Conservation (phyloP, 2,797 vertebrate species). For the Takifugu ocellatus region DNA sequence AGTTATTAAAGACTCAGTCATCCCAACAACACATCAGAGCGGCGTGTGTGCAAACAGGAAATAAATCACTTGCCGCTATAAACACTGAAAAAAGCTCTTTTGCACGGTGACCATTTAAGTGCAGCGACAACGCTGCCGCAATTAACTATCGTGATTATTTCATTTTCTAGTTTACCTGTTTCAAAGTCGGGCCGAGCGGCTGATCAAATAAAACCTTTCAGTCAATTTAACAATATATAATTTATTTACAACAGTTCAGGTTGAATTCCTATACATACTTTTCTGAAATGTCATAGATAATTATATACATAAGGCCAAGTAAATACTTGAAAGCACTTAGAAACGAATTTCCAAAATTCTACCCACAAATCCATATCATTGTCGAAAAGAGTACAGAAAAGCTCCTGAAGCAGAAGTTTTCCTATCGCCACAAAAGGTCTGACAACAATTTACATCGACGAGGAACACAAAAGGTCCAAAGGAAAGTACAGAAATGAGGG, state of each 20-base stretch:
- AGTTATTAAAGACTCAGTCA: too few species aligned
- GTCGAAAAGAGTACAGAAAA: conserved; percentile 84
- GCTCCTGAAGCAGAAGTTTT: conserved; percentile 72
- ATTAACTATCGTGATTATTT: too few species aligned
- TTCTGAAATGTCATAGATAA: conserved; percentile 86
- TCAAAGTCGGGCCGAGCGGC: too few species aligned
- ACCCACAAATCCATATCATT: conserved; percentile 87
- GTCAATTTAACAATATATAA: conserved; percentile 89
- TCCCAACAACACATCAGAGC: too few species aligned
- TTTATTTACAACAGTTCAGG: conserved; percentile 99
- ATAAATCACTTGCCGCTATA: not conserved
- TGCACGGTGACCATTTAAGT: too few species aligned
- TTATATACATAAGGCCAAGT: conserved; percentile 87
- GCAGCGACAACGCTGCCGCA: too few species aligned
- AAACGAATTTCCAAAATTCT: conserved; percentile 90
- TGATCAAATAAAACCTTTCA: conserved; percentile 49
- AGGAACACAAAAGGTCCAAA: conserved; percentile 66
- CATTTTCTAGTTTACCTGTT: not conserved
- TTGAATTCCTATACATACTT: conserved; percentile 94
- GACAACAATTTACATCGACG: conserved; percentile 82
- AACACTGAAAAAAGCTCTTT: too few species aligned
- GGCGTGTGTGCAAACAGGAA: not conserved
- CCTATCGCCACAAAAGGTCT: conserved; percentile 78
- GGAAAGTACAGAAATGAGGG: conserved; percentile 53
- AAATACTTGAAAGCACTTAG: conserved; percentile 90